These are phyloP conservation scores for Sebastes schlegelii DNA, from an alignment of 2,113 vertebrate genomes.

Conservation along the genomic window DNA sequence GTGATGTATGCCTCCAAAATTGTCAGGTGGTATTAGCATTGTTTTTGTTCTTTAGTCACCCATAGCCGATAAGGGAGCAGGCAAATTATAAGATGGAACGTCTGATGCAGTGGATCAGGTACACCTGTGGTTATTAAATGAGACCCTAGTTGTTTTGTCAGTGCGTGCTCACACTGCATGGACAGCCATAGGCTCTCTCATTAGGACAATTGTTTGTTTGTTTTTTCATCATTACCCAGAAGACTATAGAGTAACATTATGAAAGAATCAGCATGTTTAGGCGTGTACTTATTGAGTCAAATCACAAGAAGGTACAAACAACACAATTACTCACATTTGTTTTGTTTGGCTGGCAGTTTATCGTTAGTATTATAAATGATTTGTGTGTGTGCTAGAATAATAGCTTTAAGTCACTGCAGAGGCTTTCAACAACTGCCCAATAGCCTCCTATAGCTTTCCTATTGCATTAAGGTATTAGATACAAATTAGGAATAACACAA, in stretches of 20 bases:
- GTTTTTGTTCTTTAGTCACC: conserved; percentile 81
- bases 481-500: not conserved
- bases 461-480: conserved; percentile 6
- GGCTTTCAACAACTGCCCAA: conserved; percentile 16
- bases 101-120: conserved; percentile 56
- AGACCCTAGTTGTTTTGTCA: conserved; percentile 60
- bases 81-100: conserved; percentile 70
- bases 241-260: conserved; percentile 8
- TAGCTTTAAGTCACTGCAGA: conserved; percentile 16
- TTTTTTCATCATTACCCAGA: conserved; percentile 14
- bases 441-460: not conserved
- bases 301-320: conserved; percentile 6
- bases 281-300: conserved; percentile 1
- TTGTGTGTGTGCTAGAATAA: conserved; percentile 10
- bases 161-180: conserved; percentile 27
- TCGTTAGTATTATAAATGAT: not conserved
- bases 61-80: conserved; percentile 66
- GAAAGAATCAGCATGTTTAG: not conserved
- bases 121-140: conserved; percentile 69
- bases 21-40: conserved; percentile 81
- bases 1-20: conserved; percentile 79
- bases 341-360: conserved; percentile 6
- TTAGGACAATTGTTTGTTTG: conserved; percentile 45
- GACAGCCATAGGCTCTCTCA: conserved; percentile 46
- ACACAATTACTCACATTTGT: conserved; percentile 5